Evolutionary conservation across 2,113 vertebrate genomes (phyloP), one percentile per base, ranked within the genome.

Genomic region (Catharus minimus): DNA sequence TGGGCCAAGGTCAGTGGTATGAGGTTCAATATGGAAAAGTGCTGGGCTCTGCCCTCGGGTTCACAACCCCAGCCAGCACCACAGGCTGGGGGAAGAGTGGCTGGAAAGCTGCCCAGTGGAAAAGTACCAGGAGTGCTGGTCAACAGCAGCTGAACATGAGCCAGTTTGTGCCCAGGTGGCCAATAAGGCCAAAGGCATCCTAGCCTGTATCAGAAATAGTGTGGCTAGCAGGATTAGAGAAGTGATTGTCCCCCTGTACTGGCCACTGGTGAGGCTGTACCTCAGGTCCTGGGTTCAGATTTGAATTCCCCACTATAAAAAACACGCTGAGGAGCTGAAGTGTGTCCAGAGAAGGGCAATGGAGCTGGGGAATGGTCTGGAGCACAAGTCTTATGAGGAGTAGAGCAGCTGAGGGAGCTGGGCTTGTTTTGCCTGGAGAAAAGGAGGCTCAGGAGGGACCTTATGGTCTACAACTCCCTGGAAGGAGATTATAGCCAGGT

Each of bases 1-100:
- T 15, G 13, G 60, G 8, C 15, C 11, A 43, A 28, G 52, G n/a
- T 5, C 76, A 73, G 3, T 0, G 0, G 22, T 14, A 21, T 8
- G n/a, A 58, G 15, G 44, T 4, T 28, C n/a, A 58, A 14, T 6
- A 88, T 17, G 15, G 18, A 15, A 15, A 64, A 58, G 19, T 16
- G 44, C 38, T 43, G 27, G 32, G 67, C 28, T 24, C 5, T 14
- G 38, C 13, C 61, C 28, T 21, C 30, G 15, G 15, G 23, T 73
- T 73, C 52, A 58, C 28, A 39, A 28, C 10, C 28, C 27, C 76
- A 27, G 18, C 44, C 44, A 66, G n/a, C 13, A 16, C 19, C 18
- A 12, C 38, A 88, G 68, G 23, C 60, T 21, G 16, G 7, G 24
- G 26, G 2, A 9, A 71, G 12, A 65, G 39, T 3, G 28, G 30